Base-by-base conservation (phyloP, 2,797 vertebrate species). In the Alfaro cultratus region DNA sequence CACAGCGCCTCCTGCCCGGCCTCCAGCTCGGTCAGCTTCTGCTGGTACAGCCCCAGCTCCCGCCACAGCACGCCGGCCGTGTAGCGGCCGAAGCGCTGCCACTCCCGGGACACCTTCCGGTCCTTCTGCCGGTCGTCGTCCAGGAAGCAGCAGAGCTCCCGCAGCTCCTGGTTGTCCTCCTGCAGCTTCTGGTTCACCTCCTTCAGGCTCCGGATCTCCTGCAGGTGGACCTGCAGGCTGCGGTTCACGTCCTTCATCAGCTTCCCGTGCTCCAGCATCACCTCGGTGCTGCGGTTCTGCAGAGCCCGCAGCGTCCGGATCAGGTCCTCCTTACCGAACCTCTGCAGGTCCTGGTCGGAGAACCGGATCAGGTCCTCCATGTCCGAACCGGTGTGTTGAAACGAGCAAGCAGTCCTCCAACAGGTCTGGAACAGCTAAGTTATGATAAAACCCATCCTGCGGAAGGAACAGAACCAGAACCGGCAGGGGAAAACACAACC, bases 171-270 rank as follows among this genome's bases (percentile, higher is more conserved):
- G 96, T 98, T 98, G 93, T 99, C 97, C 79, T 98, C 97, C 92
- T 99, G 98, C 87, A 99, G 96, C 91, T 97, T 97, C 96, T 97
- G 98, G 93, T 99, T 99, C 89, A 98, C 95, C 92, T 98, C 97
- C 95, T 98, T 98, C 90, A 99, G 94, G 75, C 96, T 96, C 39
- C 98, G 95, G 96, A 98, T 98, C 91, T 99, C 98, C 74, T 97
- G 97, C 88, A 99, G 96, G 95, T 98, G 98, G 90, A 97, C 92
- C 96, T 99, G 98, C 92, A 98, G 95, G 91, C 97, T 89, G 88
- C 97, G 94, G 96, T 98, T 99, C 87, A 98, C 96, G 87, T 98
- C 97, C 91, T 97, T 98, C 97, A 98, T 98, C 92, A 99, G 95
- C 94, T 97, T 97, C 41, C 98, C 96, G 68, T 98, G 98, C 89